These are phyloP conservation scores for Oriolus oriolus DNA, from an alignment of 2,113 vertebrate species.

Conservation along the genomic window DNA sequence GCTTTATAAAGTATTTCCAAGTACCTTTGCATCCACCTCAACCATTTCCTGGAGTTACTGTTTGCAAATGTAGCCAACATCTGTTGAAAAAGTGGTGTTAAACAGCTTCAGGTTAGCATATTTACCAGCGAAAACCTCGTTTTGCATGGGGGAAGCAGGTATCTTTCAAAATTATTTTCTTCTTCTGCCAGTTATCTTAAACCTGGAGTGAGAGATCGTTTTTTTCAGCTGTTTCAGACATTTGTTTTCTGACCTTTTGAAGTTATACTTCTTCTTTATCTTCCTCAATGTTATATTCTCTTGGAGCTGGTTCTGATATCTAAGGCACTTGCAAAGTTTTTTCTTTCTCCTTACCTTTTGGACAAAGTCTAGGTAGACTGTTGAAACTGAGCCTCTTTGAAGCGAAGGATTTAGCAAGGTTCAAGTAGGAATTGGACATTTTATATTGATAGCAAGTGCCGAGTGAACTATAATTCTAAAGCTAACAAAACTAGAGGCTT, in stretches of 20 bases:
- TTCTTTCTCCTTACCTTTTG: not conserved
- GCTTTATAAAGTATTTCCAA: conserved; percentile 13
- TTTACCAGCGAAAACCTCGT: not conserved
- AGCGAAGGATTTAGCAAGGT: not conserved
- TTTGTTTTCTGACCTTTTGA: conserved; percentile 17
- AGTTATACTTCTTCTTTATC: not conserved
- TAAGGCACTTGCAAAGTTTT: not conserved
- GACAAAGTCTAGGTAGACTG: not conserved
- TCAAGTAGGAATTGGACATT: not conserved
- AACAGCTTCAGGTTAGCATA: not conserved
- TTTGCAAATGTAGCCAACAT: conserved; percentile 12
- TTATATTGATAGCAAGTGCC: not conserved
- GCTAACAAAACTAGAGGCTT: conserved; percentile 14
- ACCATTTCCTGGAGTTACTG: not conserved
- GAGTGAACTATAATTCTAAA: not conserved
- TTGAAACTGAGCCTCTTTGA: conserved; percentile 10
- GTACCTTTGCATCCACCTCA: conserved; percentile 6
- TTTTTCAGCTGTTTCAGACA: not conserved
- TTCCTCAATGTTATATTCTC: not conserved
- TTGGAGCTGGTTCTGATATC: conserved; percentile 2
- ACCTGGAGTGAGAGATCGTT: not conserved
- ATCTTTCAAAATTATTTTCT: not conserved
- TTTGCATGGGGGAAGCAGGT: not conserved
- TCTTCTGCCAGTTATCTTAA: not conserved
- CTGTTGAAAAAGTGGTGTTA: not conserved